Evolutionary conservation across 2,797 vertebrate species (phyloP), one percentile per base, ranked within the genome.

Genomic region (Acanthopagrus latus): DNA sequence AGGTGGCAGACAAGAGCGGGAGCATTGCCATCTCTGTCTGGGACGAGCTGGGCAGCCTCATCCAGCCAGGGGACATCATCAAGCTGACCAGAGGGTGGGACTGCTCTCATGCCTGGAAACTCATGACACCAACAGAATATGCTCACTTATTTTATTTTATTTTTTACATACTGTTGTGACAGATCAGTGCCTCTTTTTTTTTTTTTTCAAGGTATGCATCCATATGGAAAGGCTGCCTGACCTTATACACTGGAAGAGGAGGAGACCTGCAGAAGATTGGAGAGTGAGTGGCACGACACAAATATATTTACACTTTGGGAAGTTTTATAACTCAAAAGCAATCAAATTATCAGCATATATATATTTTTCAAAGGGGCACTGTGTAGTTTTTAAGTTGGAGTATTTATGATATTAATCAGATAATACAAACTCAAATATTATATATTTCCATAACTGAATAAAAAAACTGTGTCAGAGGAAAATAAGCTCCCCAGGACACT

Each of bases 191-290:
- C 2, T 87, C 5, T 77, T 23, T 74, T 3, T 48, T 25, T 25
- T 87, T n/a, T n/a, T 27, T 2, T 27, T 27, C 27, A 3, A 27
- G 98, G 43, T 99, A 99, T 27, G 98, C 98, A 0, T 98, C 98
- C 60, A 97, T 99, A 74, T 99, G 98, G 98, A 99, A 99, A 94
- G 97, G 97, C 54, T 99, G 97, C 77, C 94, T 99, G 89, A 99
- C 98, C 0, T 93, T 99, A 60, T 99, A 99, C 94, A 99, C 97
- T 43, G 98, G 98, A 86, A 95, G 97, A 94, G 97, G 97, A 82
- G 98, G 98, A 27, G 98, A 99, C 84, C 95, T 99, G 70, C 98
- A 99, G 86, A 99, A 99, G 94, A 99, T 99, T 63, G 98, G 98
- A 86, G 98, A 99, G 98, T 99, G 94, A 98, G 98, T 98, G 91